Evolutionary conservation across 2,797 vertebrate species (phyloP).

Genomic region (Menidia menidia): DNA sequence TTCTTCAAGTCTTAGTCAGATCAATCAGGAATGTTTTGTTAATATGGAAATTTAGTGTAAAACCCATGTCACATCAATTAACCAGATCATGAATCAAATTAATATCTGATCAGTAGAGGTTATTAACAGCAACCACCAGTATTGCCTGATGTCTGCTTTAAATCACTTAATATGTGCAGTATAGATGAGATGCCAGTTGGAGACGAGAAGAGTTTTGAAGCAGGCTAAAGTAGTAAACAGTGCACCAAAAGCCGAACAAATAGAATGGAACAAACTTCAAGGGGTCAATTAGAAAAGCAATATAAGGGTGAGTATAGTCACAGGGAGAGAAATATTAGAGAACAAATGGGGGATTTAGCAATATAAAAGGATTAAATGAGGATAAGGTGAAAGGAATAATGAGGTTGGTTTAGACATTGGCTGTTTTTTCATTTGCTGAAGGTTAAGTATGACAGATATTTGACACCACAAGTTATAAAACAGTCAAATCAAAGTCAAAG

Average conservation of each 20-base stretch:
- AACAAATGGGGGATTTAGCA: not conserved
- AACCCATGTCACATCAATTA: constrained; percentile 5
- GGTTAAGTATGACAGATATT: not conserved
- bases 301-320: not conserved
- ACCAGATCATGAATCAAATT: not conserved
- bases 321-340: not conserved
- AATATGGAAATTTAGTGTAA: not conserved
- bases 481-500: not conserved
- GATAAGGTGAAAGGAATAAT: not conserved
- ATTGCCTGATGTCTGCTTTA: too few relatives aligned
- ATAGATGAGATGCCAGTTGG: too few relatives aligned
- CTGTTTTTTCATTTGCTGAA: not conserved
- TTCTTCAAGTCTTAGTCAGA: not conserved
- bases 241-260: not conserved
- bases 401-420: too few relatives aligned
- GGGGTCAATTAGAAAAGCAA: not conserved
- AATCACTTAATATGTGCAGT: too few relatives aligned
- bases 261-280: not conserved
- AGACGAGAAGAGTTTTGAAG: not conserved
- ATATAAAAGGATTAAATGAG: not conserved
- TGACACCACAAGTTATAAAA: not conserved
- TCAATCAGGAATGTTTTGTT: not conserved
- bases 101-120: not conserved
- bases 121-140: not conserved
- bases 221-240: not conserved